These are phyloP conservation scores for Podarcis siculus DNA, from an alignment of 2,797 vertebrate genomes.

Conservation along the genomic window DNA sequence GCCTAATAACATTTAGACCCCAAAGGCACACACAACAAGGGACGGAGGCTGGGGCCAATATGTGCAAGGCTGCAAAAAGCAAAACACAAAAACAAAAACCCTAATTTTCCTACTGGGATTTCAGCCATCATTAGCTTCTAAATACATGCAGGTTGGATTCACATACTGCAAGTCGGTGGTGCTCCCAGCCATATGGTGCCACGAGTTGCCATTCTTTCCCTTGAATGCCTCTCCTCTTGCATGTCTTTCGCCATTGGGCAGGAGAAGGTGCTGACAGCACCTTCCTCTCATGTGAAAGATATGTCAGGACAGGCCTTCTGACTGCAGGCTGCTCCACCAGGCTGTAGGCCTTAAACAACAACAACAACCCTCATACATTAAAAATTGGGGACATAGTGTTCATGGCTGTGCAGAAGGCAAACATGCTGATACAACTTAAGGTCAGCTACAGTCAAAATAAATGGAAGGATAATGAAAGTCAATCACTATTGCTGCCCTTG, in stretches of 20 bases:
- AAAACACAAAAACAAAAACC: conserved; percentile 53
- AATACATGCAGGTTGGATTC: neutral
- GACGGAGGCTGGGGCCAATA: conserved; percentile 57
- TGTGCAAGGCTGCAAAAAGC: conserved; percentile 60
- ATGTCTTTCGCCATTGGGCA: neutral
- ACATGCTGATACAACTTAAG: neutral
- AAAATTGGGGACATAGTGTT: neutral
- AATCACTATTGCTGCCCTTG: neutral
- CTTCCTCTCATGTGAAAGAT: neutral
- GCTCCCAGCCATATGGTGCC: neutral
- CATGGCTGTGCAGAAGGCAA: conserved; percentile 1
- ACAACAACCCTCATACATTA: too few relatives aligned
- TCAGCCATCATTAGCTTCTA: conserved; percentile 6
- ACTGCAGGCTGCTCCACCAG: neutral
- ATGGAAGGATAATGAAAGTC: neutral
- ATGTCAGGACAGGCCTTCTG: neutral
- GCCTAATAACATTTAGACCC: conserved; percentile 62
- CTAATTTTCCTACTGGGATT: conserved; percentile 4
- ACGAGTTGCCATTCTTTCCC: neutral
- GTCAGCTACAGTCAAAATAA: neutral
- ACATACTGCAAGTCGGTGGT: conserved; percentile 8
- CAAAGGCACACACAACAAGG: conserved; percentile 57
- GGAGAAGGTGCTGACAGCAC: neutral
- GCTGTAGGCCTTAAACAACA: neutral
- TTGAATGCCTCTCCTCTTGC: neutral